Evolutionary conservation across 2,888 invertebrate species (phyloP).

Genomic region (Andrena chrysosceles): DNA sequence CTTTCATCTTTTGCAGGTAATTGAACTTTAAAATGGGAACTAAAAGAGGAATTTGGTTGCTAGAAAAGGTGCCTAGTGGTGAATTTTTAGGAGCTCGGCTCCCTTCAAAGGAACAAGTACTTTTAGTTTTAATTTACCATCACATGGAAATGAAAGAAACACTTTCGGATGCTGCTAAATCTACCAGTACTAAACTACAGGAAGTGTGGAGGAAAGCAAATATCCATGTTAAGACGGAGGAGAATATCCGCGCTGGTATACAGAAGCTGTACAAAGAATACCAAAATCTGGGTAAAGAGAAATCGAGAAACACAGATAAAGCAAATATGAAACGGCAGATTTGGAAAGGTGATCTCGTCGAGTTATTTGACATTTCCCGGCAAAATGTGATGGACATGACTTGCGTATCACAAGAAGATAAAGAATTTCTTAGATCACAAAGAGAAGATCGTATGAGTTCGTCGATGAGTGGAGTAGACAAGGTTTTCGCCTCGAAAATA

Average conservation of each 20-base stretch:
- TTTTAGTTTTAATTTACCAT: constrained; percentile 3
- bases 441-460: constrained; percentile 3
- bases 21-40: constrained; percentile 3
- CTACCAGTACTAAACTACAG: constrained; percentile 3
- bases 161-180: constrained; percentile 3
- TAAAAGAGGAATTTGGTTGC: constrained; percentile 3
- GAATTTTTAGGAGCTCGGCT: constrained; percentile 3
- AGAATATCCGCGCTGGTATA: constrained; percentile 3
- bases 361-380: constrained; percentile 3
- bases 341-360: constrained; percentile 1
- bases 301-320: constrained; percentile 3
- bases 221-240: constrained; percentile 3
- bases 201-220: constrained; percentile 3
- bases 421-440: constrained; percentile 3
- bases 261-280: constrained; percentile 1
- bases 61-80: constrained; percentile 3
- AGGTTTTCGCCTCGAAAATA: constrained; percentile 3
- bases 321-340: constrained; percentile 3
- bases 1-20: constrained; percentile 3
- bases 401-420: constrained; percentile 1
- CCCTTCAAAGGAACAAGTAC: constrained; percentile 3
- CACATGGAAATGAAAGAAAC: constrained; percentile 3
- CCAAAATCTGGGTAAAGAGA: constrained; percentile 3
- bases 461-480: constrained; percentile 3
- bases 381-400: constrained; percentile 1